Evolutionary conservation across 2,888 invertebrate species (phyloP).

Genomic region (Timema cristinae): DNA sequence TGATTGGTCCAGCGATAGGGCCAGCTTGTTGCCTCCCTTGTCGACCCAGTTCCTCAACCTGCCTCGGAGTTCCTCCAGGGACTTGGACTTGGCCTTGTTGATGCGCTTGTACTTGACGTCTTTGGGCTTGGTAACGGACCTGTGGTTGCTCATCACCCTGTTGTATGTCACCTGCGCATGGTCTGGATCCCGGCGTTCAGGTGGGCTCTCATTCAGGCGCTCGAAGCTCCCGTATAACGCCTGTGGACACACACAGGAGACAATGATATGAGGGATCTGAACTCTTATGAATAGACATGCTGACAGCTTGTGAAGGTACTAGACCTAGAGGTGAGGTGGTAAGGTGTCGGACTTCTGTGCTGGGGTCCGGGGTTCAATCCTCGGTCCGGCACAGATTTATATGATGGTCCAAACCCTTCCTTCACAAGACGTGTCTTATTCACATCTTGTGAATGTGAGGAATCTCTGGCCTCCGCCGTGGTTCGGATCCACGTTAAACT

Average conservation of each 20-base stretch:
- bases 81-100: slow-evolving; percentile 86
- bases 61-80: slow-evolving; percentile 77
- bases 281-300: background rate
- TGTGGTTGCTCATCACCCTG: slow-evolving; percentile 85
- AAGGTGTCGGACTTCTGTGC: too few relatives aligned
- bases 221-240: slow-evolving; percentile 48
- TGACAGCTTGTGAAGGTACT: too few relatives aligned
- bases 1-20: slow-evolving; percentile 30
- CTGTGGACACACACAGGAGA: slow-evolving; percentile 37
- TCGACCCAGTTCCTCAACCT: slow-evolving; percentile 83
- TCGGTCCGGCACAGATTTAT: too few relatives aligned
- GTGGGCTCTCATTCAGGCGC: slow-evolving; percentile 39
- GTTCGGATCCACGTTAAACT: too few relatives aligned
- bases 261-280: slow-evolving; percentile 46
- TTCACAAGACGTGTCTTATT: too few relatives aligned
- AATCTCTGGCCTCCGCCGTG: too few relatives aligned
- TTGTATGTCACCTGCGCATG: slow-evolving; percentile 61
- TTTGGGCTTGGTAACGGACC: slow-evolving; percentile 85
- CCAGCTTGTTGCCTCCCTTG: slow-evolving; percentile 51
- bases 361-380: too few relatives aligned
- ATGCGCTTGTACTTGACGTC: slow-evolving; percentile 88
- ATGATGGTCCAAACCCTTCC: too few relatives aligned
- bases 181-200: slow-evolving; percentile 10
- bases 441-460: too few relatives aligned
- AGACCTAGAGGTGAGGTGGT: too few relatives aligned